Base-by-base conservation (phyloP, 2,797 vertebrate species). In the Coregonus ussuriensis region DNA sequence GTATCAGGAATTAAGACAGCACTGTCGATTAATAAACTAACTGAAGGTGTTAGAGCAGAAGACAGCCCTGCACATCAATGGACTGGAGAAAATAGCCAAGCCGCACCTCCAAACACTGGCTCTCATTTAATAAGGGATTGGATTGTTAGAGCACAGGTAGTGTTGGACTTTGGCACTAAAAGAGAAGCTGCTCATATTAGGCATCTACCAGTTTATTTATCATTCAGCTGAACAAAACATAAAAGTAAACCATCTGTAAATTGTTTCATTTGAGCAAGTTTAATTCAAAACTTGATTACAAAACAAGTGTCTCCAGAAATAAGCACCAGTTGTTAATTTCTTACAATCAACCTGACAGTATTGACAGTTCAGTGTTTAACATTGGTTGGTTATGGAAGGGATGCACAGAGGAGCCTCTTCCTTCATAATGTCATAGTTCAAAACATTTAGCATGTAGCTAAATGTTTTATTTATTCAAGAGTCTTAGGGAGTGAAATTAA, bases 11-110 rank as follows among this genome's bases (percentile, higher is more conserved):
- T 74, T 56, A 81, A 59, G 71, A 70, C 74, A 66, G 18, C 47
- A 31, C 65, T 31, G 52, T 72, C 69, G 80, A 74, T 68, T 56
- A 72, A 37, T 65, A 71, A 73, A 80, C 72, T 76, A 79, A 65
- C 59, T 72, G 67, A 9, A 33, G 72, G 69, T 21, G 67, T 53
- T 51, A 11, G 51, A 59, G 56, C 2, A 21, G 69, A n/a, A 63
- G 51, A 62, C 14, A 29, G 33, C 52, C 71, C 65, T 71, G 5
- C 33, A 41, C 35, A 75, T 77, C 16, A 72, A 75, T 18, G 37
- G 51, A 4, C 21, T 65, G 35, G 21, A 63, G 59, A 7, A 59
- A 59, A 59, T 6, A 63, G 21, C 59, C 59, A 25, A 25, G 59
- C 59, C 6, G 7, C 59, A 5, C 59, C 59, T 63, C 59, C n/a